Base-by-base conservation (phyloP, 2,888 invertebrate genomes). In the Biston stratarius region DNA sequence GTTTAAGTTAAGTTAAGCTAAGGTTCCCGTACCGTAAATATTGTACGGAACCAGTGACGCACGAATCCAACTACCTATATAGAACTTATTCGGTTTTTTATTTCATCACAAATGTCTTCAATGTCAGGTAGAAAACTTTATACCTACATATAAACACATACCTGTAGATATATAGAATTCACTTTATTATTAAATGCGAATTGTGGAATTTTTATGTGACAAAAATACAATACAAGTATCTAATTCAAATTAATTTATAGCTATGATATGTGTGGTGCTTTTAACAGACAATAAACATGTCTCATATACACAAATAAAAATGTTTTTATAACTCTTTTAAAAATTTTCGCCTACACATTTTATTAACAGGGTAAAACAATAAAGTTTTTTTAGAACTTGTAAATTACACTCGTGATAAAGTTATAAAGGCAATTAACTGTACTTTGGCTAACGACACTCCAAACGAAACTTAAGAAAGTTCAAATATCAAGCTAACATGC, bases 201-300 rank as follows among this genome's bases (percentile, higher is more conserved):
- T 44, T 44, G 44, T 15, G 15, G 59, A 40, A 33, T 33, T 40
- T 59, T 59, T 24, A 59, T 40, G 38, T 24, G 59, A 24, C 49
- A n/a, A 48, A 38, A 49, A 59, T 42, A 40, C 59, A 49, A 59
- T 40, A 11, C 14, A 24, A 24, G 59, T 24, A 38, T 49, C 59
- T 59, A 24, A 33, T 59, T 38, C 40, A 59, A 40, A 59, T 49
- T 6, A 33, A 48, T 59, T 59, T 59, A 59, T 49, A 5, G n/a
- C 36, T 24, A 5, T 8, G 33, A 42, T 24, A 59, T 40, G 48
- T 38, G 49, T 59, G 56, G 34, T 33, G 14, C 47, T 56, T 14
- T 51, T 58, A 64, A 40, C 64, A 58, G 52, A 11, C 52, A 51
- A 52, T 64, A 64, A 64, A 64, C 36, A 64, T 45, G 63, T 64